Evolutionary conservation across 2,888 invertebrate species (phyloP).

Genomic region (Silvanus unidentatus): DNA sequence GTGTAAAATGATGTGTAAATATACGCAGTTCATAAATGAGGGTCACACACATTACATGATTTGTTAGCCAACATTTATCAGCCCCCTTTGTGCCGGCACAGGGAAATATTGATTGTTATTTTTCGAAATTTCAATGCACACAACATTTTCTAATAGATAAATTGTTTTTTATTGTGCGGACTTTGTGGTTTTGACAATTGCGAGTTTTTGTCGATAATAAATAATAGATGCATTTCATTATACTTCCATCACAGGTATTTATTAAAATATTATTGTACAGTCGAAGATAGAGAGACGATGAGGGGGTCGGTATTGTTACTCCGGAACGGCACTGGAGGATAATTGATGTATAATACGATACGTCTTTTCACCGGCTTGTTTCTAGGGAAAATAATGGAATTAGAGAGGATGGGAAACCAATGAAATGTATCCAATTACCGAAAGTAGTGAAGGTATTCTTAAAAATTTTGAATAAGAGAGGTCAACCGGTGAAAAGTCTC

Average conservation of each 20-base stretch:
- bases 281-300: too few species aligned
- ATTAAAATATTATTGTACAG: too few species aligned
- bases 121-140: slow-evolving; percentile 8
- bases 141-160: slow-evolving; percentile 13
- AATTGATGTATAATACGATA: too few species aligned
- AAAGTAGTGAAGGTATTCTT: slow-evolving; percentile 9
- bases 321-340: too few species aligned
- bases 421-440: slow-evolving; percentile 17
- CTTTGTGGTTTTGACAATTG: slow-evolving; percentile 10
- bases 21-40: slow-evolving; percentile 16
- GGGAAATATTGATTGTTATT: slow-evolving; percentile 26
- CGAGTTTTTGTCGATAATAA: slow-evolving; percentile 11
- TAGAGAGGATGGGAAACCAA: slow-evolving; percentile 6
- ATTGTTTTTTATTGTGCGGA: slow-evolving; percentile 12
- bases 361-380: too few species aligned
- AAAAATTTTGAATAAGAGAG: slow-evolving; percentile 16
- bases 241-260: neutral
- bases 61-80: slow-evolving; percentile 29
- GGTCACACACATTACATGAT: slow-evolving; percentile 17
- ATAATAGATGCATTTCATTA: slow-evolving; percentile 9
- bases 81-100: slow-evolving; percentile 24
- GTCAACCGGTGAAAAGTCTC: slow-evolving; percentile 14
- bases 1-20: slow-evolving; percentile 34
- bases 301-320: too few species aligned
- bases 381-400: too few species aligned